Conservation (phyloP, 2,113 vertebrate genomes). For the Melanerpes aurifrons region DNA sequence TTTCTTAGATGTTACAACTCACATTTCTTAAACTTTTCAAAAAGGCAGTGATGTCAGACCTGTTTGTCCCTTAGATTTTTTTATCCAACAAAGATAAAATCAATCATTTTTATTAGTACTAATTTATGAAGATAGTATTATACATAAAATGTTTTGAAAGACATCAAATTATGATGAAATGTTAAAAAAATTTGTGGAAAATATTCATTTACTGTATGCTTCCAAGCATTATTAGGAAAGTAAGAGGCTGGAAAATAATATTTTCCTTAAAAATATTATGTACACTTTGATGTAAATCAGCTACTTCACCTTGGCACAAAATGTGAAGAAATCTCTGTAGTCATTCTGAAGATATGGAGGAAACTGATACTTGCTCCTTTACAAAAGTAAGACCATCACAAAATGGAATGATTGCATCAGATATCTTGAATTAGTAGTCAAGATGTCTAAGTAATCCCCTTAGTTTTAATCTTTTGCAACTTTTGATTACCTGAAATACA, state of each 20-base stretch:
- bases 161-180: neutral
- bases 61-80: neutral
- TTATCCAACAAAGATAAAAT: neutral
- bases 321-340: neutral
- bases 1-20: neutral
- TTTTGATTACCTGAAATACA: neutral
- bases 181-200: neutral
- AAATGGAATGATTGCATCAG: neutral
- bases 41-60: neutral
- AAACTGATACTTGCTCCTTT: neutral
- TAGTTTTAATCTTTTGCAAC: neutral
- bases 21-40: neutral
- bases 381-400: neutral
- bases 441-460: neutral
- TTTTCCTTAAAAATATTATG: neutral
- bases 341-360: neutral
- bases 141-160: neutral
- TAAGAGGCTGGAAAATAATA: neutral
- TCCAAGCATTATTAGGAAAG: neutral
- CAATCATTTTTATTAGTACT: fast-evolving
- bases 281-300: neutral
- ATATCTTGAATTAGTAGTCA: neutral
- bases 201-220: neutral
- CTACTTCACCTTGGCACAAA: neutral
- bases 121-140: neutral